phyloP scores from a whole-genome alignment of 2,113 vertebrate genomes.

The Edolisoma coerulescens region DNA sequence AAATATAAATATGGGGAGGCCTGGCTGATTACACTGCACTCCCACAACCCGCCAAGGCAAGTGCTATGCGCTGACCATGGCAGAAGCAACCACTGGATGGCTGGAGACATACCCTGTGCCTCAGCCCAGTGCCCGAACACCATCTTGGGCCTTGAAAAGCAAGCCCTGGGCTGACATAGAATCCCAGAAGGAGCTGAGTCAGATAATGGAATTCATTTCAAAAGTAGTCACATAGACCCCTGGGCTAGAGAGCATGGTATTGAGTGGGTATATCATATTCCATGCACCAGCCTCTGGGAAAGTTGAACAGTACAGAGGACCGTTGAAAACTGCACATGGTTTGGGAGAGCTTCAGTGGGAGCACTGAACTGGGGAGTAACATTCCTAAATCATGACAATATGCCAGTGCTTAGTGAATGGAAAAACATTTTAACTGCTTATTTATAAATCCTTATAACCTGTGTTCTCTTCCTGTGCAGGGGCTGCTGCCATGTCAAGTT shows the following conservation, averaged over 20 bases:
- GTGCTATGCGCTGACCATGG: fast-evolving
- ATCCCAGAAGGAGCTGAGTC: neutral
- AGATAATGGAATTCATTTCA: neutral
- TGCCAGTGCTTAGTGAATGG: neutral
- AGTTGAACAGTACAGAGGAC: neutral
- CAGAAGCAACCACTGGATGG: neutral
- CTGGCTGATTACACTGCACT: neutral
- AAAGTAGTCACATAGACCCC: neutral
- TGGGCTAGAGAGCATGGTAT: neutral
- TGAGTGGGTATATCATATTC: neutral
- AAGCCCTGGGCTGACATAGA: neutral
- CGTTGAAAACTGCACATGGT: fast-evolving
- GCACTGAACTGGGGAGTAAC: neutral
- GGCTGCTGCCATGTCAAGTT: constrained; percentile 82
- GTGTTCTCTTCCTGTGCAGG: constrained; percentile 61
- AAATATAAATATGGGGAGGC: neutral
- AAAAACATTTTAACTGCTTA: neutral
- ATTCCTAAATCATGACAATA: neutral
- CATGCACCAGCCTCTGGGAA: neutral
- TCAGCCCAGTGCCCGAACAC: neutral
- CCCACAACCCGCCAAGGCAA: neutral
- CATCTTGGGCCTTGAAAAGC: neutral
- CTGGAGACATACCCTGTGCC: neutral
- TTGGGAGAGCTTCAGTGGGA: fast-evolving
- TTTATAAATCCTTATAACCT: neutral